Conservation (phyloP, 2,113 vertebrate species). For the Rhinogobius similis region DNA sequence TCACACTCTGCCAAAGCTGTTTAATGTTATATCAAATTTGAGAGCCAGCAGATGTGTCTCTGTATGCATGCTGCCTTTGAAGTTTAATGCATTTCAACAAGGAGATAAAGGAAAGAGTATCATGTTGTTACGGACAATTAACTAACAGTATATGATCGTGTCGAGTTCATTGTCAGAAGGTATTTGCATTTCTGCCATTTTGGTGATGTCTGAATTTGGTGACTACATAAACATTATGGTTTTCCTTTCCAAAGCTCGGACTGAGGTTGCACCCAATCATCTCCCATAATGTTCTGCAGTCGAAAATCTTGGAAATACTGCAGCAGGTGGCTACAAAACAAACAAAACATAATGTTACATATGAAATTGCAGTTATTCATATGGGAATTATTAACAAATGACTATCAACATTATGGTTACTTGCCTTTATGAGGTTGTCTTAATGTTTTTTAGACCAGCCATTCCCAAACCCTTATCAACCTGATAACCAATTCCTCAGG, state of each 20-base stretch:
- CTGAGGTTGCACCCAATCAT: slow-evolving; percentile 73
- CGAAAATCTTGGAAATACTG: slow-evolving; percentile 78
- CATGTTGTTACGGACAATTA: slow-evolving; percentile 58
- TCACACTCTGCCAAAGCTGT: slow-evolving; percentile 39
- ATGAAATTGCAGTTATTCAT: not conserved
- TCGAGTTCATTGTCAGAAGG: slow-evolving; percentile 47
- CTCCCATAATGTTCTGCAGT: slow-evolving; percentile 79
- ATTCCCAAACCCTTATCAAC: too few relatives aligned
- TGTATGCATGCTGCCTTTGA: slow-evolving; percentile 25
- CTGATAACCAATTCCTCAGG: too few relatives aligned
- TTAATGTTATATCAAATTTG: slow-evolving; percentile 32
- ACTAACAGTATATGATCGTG: slow-evolving; percentile 63
- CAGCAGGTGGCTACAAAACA: slow-evolving; percentile 61
- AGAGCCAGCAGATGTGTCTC: slow-evolving; percentile 16
- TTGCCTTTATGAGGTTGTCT: too few relatives aligned
- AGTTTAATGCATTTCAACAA: slow-evolving; percentile 44
- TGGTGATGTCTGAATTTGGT: not conserved
- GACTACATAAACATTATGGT: slow-evolving; percentile 37
- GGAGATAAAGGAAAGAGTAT: slow-evolving; percentile 59
- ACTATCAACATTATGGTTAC: too few relatives aligned
- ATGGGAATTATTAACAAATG: too few relatives aligned
- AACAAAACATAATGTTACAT: not conserved
- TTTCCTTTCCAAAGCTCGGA: slow-evolving; percentile 72
- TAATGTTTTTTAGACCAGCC: too few relatives aligned
- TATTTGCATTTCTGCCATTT: slow-evolving; percentile 34